Evolutionary conservation across 1,140 invertebrate species (phyloP), one percentile per base, ranked within the genome.

Genomic region (Araneus ventricosus): DNA sequence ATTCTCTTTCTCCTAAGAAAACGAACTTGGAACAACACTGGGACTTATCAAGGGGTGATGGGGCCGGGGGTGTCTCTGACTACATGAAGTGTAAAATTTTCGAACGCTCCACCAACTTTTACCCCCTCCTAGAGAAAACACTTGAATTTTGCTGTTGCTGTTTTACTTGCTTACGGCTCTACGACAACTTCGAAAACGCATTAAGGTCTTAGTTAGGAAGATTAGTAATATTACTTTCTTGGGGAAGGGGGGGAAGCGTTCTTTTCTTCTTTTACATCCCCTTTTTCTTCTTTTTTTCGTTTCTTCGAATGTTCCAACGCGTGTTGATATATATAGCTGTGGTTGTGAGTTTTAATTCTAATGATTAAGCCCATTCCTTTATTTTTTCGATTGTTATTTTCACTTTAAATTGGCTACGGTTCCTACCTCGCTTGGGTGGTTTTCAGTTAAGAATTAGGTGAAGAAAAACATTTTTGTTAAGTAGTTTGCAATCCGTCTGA

Each of bases 211-310:
- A 85, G 90, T 91, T 91, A 89, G 39, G 39, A 75, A 82, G 90
- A 91, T 91, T 91, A 91, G 80, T 70, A 91, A 84, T 85, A 91
- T 91, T 91, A 91, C 90, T 91, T 82, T 82, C 80, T 82, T 82
- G 24, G n/a, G n/a, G 24, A 24, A 20, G 37, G 27, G 34, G 67
- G 10, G 27, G 34, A 24, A 61, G 59, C 24, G 24, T 22, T 34
- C 8, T 82, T 41, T 52, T 41, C 37, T n/a, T 45, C 27, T n/a
- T n/a, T 45, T 30, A 20, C 34, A 2, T 75, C 17, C 67, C 30
- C 27, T 52, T 41, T 82, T 82, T 45, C 6, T 39, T 52, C 34
- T 79, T 79, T 89, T 89, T 75, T 79, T 34, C 22, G 57, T 89
- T 89, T 86, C 57, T 86, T 10, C 20, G 84, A 41, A 27, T 41